A percentile compares a stretch with the other conserved stretches of the same genome.
Conservation (phyloP, 2,797 vertebrate species). For the Falco cherrug region DNA sequence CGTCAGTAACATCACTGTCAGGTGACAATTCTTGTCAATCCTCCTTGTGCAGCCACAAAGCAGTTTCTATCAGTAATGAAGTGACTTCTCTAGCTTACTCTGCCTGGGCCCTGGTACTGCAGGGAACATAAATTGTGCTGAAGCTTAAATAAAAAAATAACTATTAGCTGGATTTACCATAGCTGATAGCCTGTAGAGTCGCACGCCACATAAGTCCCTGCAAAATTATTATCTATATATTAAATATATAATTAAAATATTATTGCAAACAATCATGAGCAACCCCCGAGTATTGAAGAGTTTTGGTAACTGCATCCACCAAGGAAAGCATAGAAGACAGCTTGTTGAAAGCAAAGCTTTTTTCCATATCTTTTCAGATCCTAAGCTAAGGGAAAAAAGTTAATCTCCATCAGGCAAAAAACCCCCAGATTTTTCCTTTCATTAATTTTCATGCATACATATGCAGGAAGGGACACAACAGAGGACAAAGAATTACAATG, state of each 20-base stretch:
- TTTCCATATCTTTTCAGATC: neutral
- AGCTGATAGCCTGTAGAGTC: neutral
- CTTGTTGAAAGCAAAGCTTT: neutral
- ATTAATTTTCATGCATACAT: neutral
- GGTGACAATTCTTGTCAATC: neutral
- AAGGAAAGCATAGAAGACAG: neutral
- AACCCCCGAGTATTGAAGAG: neutral
- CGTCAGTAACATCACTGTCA: neutral
- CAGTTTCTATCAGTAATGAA: neutral
- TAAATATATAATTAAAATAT: neutral
- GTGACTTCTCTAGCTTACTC: neutral
- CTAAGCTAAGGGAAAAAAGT: neutral
- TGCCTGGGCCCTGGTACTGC: neutral
- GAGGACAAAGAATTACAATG: neutral
- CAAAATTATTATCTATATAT: neutral
- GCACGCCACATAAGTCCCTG: neutral
- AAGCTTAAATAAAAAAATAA: neutral
- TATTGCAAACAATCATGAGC: neutral
- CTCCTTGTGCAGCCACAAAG: neutral
- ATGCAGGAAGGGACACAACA: neutral
- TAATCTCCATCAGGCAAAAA: neutral
- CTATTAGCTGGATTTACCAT: neutral
- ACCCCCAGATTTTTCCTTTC: neutral
- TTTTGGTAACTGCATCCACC: neutral
- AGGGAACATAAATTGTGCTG: neutral